phyloP scores from a whole-genome alignment of 2,797 vertebrate genomes.

The Peromyscus attwateri region DNA sequence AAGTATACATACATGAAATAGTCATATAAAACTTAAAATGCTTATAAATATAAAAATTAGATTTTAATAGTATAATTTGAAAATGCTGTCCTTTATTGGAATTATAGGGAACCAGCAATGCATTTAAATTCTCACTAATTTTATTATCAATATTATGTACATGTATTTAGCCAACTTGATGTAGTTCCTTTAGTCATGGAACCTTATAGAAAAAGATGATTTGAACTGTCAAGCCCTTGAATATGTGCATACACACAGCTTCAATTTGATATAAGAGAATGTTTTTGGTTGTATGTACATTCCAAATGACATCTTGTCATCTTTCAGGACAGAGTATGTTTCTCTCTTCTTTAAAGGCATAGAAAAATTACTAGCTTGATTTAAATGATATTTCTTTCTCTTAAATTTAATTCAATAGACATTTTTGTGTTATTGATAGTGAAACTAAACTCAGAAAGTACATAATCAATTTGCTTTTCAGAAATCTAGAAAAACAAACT shows the following conservation, averaged over 20 bases:
- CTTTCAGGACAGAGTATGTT: neutral
- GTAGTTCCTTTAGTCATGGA: neutral
- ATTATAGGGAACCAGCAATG: neutral
- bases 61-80: neutral
- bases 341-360: neutral
- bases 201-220: neutral
- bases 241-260: neutral
- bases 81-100: neutral
- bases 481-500: neutral
- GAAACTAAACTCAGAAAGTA: slow-evolving; percentile 6
- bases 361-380: slow-evolving; percentile 29
- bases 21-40: neutral
- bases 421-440: neutral
- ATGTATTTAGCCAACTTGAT: neutral
- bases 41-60: neutral
- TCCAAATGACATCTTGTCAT: slow-evolving; percentile 40
- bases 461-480: neutral
- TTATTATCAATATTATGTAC: neutral
- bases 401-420: slow-evolving; percentile 4
- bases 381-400: neutral
- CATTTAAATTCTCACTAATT: slow-evolving; percentile 5
- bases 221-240: neutral
- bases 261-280: neutral
- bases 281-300: neutral
- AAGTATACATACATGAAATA: slow-evolving; percentile 11